A percentile compares a stretch with the other conserved stretches of the same genome.
phyloP scores from a whole-genome alignment of 2,888 invertebrate species.

The Epinotia bilunana region DNA sequence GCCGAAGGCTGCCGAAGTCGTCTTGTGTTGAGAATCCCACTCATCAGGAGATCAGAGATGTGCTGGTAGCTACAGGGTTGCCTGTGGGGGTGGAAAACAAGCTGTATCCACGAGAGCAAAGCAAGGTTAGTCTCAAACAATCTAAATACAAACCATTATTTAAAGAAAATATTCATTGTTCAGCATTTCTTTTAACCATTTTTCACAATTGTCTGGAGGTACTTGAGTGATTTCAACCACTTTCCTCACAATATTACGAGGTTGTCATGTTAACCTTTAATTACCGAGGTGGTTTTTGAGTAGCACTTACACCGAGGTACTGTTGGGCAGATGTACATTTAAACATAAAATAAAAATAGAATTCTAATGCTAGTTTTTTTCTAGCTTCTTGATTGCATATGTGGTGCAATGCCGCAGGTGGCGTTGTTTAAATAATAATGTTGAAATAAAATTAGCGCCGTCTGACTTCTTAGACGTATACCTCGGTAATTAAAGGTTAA shows the following conservation, averaged over 20 bases:
- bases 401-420: too few relatives aligned
- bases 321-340: too few relatives aligned
- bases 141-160: background rate
- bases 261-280: background rate
- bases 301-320: too few relatives aligned
- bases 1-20: conserved; percentile 92
- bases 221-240: background rate
- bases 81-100: conserved; percentile 96
- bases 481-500: too few relatives aligned
- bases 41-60: conserved; percentile 97
- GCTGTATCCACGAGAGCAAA: conserved; percentile 94
- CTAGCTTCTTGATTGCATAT: too few relatives aligned
- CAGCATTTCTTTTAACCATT: background rate
- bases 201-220: background rate
- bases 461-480: too few relatives aligned
- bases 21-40: conserved; percentile 98
- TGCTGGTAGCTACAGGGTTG: conserved; percentile 92
- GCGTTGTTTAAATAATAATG: too few relatives aligned
- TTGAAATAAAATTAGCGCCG: too few relatives aligned
- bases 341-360: too few relatives aligned
- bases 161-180: background rate
- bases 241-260: background rate
- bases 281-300: too few relatives aligned
- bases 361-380: too few relatives aligned
- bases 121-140: conserved; percentile 84